Conservation (phyloP, 2,113 vertebrate species). For the Gulo gulo region DNA sequence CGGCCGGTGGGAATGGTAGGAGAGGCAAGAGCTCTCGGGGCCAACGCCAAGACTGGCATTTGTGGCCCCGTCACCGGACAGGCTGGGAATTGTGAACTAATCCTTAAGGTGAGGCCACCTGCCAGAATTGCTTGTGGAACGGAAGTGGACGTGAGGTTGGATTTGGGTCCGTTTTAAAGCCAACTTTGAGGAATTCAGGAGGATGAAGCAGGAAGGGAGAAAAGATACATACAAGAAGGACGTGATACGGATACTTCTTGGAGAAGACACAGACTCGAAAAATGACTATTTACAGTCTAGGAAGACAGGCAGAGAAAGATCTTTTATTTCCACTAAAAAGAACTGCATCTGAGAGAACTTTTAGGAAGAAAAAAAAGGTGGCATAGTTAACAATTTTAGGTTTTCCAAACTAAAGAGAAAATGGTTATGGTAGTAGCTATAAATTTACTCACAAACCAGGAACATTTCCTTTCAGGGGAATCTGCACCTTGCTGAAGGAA, state of each 20-base stretch:
- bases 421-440: not conserved
- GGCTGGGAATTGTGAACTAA: not conserved
- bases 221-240: not conserved
- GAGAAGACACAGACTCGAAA: not conserved
- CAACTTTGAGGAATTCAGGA: not conserved
- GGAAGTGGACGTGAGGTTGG: not conserved
- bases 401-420: constrained; percentile 56
- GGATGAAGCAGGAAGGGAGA: not conserved
- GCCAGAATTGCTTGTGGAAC: not conserved
- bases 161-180: not conserved
- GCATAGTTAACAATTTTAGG: not conserved
- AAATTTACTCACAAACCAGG: constrained; percentile 14
- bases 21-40: not conserved
- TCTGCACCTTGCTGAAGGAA: not conserved
- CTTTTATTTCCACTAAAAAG: constrained; percentile 7
- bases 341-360: not conserved
- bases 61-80: not conserved
- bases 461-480: not conserved
- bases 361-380: not conserved
- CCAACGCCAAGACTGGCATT: not conserved
- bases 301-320: not conserved
- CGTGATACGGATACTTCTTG: not conserved
- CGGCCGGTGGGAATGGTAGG: fast-evolving
- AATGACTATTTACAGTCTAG: not conserved
- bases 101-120: not conserved